A percentile compares a stretch with the other conserved stretches of the same genome.
phyloP scores from a whole-genome alignment of 2,888 invertebrate genomes.

The Unio delphinus region DNA sequence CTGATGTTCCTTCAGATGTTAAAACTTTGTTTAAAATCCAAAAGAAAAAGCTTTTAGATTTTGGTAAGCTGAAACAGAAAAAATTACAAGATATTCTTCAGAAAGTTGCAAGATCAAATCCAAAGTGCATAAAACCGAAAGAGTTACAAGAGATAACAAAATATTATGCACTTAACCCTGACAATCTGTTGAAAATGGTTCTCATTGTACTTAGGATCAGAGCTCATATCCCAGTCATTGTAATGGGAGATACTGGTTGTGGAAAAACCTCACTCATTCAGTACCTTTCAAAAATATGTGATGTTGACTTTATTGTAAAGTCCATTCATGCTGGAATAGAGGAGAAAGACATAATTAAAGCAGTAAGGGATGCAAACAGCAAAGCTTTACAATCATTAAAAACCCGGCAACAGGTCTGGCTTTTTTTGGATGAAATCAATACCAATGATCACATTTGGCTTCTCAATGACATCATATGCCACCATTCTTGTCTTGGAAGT shows the following conservation, averaged over 20 bases:
- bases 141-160: conserved; percentile 14
- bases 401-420: conserved; percentile 22
- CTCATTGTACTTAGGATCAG: conserved; percentile 42
- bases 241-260: conserved; percentile 61
- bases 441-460: conserved; percentile 46
- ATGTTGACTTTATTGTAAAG: conserved; percentile 33
- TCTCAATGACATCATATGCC: conserved; percentile 42
- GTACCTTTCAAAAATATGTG: conserved; percentile 43
- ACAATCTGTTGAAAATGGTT: conserved; percentile 55
- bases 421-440: conserved; percentile 57
- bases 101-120: conserved; percentile 26
- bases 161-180: conserved; percentile 49
- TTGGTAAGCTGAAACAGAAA: conserved; percentile 12
- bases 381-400: conserved; percentile 8
- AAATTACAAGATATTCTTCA: conserved; percentile 28
- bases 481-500: conserved; percentile 29
- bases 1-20: conserved; percentile 31
- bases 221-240: conserved; percentile 45
- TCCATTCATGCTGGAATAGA: conserved; percentile 51
- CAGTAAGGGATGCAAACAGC: conserved; percentile 19
- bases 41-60: conserved; percentile 29
- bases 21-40: conserved; percentile 42
- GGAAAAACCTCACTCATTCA: conserved; percentile 54
- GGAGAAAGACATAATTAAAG: conserved; percentile 23
- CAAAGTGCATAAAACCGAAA: conserved; percentile 6